Evolutionary conservation across 37 sponge, comb jelly and placozoan species (phyloP).

Genomic region (Lycopodina hypogea): DNA sequence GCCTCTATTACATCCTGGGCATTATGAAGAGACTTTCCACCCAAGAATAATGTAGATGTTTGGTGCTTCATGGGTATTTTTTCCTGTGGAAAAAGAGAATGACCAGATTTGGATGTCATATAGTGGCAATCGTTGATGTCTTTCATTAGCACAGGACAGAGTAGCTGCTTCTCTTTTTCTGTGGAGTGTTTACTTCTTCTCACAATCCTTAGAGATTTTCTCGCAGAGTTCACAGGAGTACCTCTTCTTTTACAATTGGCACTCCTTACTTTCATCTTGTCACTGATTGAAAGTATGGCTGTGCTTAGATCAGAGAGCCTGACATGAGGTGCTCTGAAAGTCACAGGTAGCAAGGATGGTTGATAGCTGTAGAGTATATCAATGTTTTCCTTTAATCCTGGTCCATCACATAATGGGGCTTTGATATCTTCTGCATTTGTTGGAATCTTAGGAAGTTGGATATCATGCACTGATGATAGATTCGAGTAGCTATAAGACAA

Average conservation of each 20-base stretch:
- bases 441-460: not conserved
- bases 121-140: constrained; percentile 10
- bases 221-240: too few species aligned
- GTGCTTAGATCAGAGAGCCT: constrained; percentile 14
- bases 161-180: not conserved
- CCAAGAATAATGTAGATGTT: too few species aligned
- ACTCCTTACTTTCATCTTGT: not conserved
- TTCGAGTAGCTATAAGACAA: constrained; percentile 14
- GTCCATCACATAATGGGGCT: too few species aligned
- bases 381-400: not conserved
- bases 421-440: not conserved
- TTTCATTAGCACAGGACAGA: constrained; percentile 4
- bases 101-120: not conserved
- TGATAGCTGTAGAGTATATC: constrained; percentile 17
- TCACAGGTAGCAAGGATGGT: constrained; percentile 16
- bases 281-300: constrained; percentile 25
- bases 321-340: constrained; percentile 39
- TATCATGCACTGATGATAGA: not conserved
- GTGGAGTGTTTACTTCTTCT: not conserved
- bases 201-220: too few species aligned
- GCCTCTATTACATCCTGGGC: constrained; percentile 64
- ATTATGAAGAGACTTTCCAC: constrained; percentile 8
- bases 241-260: too few species aligned
- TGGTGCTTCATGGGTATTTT: not conserved
- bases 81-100: constrained; percentile 18